Conservation (phyloP, 2,797 vertebrate genomes). For the Tamandua tetradactyla region DNA sequence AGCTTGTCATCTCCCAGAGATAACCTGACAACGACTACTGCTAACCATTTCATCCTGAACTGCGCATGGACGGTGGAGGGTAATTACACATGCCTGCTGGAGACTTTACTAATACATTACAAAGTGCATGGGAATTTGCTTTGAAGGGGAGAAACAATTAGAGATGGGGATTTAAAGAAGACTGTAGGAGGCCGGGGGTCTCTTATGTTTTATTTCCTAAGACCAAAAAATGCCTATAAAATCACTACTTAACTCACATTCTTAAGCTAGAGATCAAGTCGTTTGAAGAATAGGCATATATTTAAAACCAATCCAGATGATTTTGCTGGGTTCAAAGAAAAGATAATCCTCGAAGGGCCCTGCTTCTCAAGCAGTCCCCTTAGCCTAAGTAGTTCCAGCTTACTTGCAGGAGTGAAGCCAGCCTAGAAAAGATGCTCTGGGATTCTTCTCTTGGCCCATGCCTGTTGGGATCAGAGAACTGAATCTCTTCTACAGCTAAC, state of each 20-base stretch:
- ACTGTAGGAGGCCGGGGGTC: slow-evolving; percentile 74
- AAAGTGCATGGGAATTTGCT: slow-evolving; percentile 69
- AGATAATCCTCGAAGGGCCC: slow-evolving; percentile 31
- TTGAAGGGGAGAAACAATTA: slow-evolving; percentile 78
- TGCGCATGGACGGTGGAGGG: neutral
- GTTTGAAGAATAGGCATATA: slow-evolving; percentile 65
- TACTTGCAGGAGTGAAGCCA: neutral
- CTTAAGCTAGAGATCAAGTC: slow-evolving; percentile 67
- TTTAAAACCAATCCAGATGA: slow-evolving; percentile 61
- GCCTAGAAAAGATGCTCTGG: neutral
- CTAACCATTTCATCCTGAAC: slow-evolving; percentile 65
- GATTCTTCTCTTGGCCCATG: neutral
- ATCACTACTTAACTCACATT: slow-evolving; percentile 73
- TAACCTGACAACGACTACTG: slow-evolving; percentile 62
- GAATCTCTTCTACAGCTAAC: neutral
- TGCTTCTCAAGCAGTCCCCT: slow-evolving; percentile 18
- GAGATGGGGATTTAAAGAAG: slow-evolving; percentile 74
- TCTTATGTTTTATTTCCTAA: slow-evolving; percentile 76
- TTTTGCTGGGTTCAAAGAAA: slow-evolving; percentile 62
- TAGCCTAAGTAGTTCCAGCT: neutral
- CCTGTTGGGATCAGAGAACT: neutral
- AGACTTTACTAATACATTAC: slow-evolving; percentile 48
- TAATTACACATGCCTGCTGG: slow-evolving; percentile 63
- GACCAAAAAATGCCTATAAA: slow-evolving; percentile 70
- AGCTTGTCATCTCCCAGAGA: slow-evolving; percentile 71